phyloP scores from a whole-genome alignment of 2,888 invertebrate genomes.

The Athetis lepigone region DNA sequence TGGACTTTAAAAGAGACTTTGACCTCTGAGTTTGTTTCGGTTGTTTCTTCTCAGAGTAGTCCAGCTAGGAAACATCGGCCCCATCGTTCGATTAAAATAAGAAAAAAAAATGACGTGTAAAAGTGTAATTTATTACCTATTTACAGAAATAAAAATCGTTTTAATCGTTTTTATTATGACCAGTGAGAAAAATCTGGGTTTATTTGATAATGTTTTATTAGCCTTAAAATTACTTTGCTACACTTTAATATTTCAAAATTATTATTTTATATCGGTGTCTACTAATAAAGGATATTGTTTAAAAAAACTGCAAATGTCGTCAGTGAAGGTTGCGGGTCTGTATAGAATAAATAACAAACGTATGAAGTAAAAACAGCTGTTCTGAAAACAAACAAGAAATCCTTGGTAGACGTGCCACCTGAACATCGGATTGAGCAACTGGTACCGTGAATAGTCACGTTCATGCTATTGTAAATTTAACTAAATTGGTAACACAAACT shows the following conservation, averaged over 20 bases:
- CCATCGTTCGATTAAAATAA: no score
- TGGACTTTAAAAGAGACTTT: no score
- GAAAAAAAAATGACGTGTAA: no score
- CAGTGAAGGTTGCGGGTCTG: slow-evolving; percentile 21
- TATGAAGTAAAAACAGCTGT: slow-evolving; percentile 49
- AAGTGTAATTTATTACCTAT: no score
- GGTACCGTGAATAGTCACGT: slow-evolving; percentile 28
- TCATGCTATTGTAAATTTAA: slow-evolving; percentile 21
- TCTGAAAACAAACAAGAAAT: slow-evolving; percentile 45
- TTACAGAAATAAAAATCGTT: no score
- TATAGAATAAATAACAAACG: slow-evolving; percentile 50
- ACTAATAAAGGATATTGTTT: slow-evolving; percentile 21
- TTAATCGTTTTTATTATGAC: no score
- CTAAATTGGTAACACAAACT: neutral
- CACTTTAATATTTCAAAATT: slow-evolving; percentile 4
- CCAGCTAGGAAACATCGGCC: no score
- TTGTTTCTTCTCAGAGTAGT: no score
- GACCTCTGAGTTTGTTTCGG: no score
- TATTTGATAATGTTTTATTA: neutral
- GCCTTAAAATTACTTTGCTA: neutral
- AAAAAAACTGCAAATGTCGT: slow-evolving; percentile 17
- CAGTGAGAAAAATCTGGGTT: neutral
- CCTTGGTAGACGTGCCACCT: slow-evolving; percentile 50
- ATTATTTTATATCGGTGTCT: neutral
- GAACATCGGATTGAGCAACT: slow-evolving; percentile 46